These are phyloP conservation scores for Julus scandinavius DNA, from an alignment of 2,888 invertebrate species.

Conservation along the genomic window DNA sequence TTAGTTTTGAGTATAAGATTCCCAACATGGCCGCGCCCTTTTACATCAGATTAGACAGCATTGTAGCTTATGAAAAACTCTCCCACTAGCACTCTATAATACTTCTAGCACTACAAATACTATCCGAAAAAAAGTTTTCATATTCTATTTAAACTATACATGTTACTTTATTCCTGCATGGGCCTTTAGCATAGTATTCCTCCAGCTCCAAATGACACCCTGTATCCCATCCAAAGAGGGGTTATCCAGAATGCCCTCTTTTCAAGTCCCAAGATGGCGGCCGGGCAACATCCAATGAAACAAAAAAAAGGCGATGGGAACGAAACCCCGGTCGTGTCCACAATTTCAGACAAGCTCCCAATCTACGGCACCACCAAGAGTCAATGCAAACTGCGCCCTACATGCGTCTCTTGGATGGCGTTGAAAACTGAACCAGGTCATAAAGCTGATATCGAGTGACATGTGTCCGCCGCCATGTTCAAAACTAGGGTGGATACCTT, in stretches of 20 bases:
- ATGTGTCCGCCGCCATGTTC: constrained; percentile 19
- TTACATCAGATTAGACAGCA: no score
- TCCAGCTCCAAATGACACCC: no score
- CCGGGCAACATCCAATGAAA: background rate
- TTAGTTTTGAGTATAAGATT: no score
- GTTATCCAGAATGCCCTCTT: background rate
- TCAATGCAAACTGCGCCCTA: constrained; percentile 31
- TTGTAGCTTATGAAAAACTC: no score
- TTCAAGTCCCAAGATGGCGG: constrained; percentile 1
- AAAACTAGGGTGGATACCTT: background rate
- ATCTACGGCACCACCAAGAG: background rate
- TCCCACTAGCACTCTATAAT: no score
- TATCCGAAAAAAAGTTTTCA: no score
- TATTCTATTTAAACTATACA: no score
- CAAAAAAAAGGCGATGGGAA: background rate
- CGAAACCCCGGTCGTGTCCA: background rate
- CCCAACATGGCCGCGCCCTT: no score
- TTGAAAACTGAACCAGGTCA: constrained; percentile 28
- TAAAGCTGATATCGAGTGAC: background rate
- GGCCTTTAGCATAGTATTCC: no score
- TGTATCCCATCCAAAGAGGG: background rate
- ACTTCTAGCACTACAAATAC: no score
- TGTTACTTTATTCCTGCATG: no score
- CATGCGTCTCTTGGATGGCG: background rate
- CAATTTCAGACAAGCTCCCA: constrained; percentile 30